These are phyloP conservation scores for Hirundichthys speculiger DNA, from an alignment of 2,113 vertebrate genomes.

Conservation along the genomic window DNA sequence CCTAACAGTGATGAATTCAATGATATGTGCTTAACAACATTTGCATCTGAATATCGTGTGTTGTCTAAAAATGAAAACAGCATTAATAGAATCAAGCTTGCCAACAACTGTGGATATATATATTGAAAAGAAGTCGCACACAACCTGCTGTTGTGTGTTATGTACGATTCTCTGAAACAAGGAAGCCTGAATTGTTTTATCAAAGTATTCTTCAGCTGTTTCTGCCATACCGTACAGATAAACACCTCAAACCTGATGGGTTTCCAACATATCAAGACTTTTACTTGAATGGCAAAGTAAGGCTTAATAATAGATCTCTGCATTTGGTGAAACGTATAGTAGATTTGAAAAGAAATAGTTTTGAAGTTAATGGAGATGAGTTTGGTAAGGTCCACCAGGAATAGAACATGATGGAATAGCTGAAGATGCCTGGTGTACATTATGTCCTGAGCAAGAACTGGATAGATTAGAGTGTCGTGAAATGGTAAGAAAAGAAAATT, in stretches of 20 bases:
- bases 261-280: background rate
- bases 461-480: background rate
- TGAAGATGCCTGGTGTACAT: background rate
- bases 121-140: background rate
- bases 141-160: constrained; percentile 1
- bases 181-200: background rate
- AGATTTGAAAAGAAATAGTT: background rate
- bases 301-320: background rate
- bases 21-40: background rate
- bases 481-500: background rate
- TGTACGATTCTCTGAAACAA: background rate
- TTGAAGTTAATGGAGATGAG: background rate
- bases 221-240: background rate
- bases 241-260: background rate
- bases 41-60: background rate
- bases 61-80: background rate
- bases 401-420: too few relatives aligned
- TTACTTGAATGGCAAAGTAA: background rate
- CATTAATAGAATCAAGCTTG: background rate
- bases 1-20: background rate
- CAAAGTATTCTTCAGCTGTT: background rate
- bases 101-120: background rate
- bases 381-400: too few relatives aligned
- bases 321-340: background rate
- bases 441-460: background rate